phyloP scores from a whole-genome alignment of 2,888 invertebrate species.

The Macaria liturata region DNA sequence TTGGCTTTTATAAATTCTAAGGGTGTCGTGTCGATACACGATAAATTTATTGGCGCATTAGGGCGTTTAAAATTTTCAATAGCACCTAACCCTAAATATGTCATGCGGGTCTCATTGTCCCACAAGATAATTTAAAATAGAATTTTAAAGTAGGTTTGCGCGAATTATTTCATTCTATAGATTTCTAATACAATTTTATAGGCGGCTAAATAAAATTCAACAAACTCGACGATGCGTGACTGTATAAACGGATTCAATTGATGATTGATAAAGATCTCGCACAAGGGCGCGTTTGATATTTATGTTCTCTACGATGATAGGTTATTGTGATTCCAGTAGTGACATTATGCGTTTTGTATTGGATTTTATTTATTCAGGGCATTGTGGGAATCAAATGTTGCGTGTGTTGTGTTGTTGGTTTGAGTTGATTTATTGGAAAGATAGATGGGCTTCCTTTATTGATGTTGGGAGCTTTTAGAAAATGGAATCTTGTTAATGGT shows the following conservation, averaged over 20 bases:
- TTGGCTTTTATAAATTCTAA: constrained; percentile 39
- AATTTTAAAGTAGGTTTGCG: too few species aligned
- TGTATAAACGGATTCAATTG: constrained; percentile 49
- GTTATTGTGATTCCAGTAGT: constrained; percentile 46
- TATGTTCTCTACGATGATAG: constrained; percentile 31
- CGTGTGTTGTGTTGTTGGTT: constrained; percentile 23
- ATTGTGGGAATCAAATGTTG: constrained; percentile 39
- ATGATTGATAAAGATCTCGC: constrained; percentile 40
- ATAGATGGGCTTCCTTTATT: constrained; percentile 14
- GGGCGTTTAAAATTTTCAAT: constrained; percentile 43
- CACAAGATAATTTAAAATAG: neutral
- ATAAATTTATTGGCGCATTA: constrained; percentile 43
- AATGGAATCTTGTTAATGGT: neutral
- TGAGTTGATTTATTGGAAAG: constrained; percentile 23
- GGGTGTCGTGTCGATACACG: constrained; percentile 45
- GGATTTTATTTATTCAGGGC: constrained; percentile 33
- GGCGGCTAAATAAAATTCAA: neutral
- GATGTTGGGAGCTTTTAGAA: constrained; percentile 5
- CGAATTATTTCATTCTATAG: too few species aligned
- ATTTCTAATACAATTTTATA: too few species aligned
- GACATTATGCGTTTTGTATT: constrained; percentile 44
- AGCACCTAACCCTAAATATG: constrained; percentile 54
- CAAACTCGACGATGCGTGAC: constrained; percentile 38
- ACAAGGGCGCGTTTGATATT: constrained; percentile 38
- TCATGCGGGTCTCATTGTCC: constrained; percentile 50